These are phyloP conservation scores for Ridgeia piscesae DNA, from an alignment of 1,140 invertebrate species.

Conservation along the genomic window DNA sequence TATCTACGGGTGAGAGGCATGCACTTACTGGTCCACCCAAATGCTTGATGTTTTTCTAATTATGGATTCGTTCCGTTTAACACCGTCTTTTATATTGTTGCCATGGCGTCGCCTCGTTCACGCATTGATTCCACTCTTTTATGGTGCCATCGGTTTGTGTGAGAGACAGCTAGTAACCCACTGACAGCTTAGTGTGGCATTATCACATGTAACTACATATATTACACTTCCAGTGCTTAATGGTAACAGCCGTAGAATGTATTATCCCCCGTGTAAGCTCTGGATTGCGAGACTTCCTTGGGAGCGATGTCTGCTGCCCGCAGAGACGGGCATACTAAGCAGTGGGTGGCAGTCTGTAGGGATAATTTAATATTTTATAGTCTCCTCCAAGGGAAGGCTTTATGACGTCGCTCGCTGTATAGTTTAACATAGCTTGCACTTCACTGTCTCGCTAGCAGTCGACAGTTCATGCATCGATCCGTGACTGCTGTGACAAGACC, in stretches of 20 bases:
- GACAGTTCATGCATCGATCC: background rate
- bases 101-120: background rate
- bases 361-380: slow-evolving; percentile 3
- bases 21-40: background rate
- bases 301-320: background rate
- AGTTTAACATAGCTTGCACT: background rate
- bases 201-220: background rate
- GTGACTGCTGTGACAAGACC: background rate
- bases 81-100: background rate
- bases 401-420: background rate
- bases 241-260: background rate
- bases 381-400: background rate
- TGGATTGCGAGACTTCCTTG: background rate
- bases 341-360: background rate
- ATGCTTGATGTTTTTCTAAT: background rate
- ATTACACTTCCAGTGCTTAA: background rate
- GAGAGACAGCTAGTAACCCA: background rate
- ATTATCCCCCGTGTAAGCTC: background rate
- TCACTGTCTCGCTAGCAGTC: background rate
- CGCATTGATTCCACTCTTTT: background rate
- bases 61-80: background rate
- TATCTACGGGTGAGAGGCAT: background rate
- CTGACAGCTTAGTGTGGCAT: background rate
- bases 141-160: background rate
- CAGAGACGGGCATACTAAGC: background rate